phyloP scores from a whole-genome alignment of 64 coral and sea anemone species.

The Porites australiensis region DNA sequence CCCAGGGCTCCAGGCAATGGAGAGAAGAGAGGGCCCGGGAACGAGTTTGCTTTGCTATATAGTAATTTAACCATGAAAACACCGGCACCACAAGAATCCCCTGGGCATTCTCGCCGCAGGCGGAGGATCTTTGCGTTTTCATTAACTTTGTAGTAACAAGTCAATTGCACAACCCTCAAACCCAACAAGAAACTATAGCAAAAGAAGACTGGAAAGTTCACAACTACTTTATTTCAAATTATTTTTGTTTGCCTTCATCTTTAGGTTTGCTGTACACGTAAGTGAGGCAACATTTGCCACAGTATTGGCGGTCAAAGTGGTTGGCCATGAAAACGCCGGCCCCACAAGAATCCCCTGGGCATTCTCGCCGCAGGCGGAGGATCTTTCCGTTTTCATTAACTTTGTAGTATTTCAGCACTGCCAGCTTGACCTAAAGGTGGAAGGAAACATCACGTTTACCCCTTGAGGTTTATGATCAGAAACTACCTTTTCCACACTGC shows the following conservation, averaged over 20 bases:
- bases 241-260: slow-evolving; percentile 80
- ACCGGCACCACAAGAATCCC: slow-evolving; percentile 95
- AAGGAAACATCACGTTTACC: neutral
- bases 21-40: too few relatives aligned
- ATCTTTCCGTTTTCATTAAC: slow-evolving; percentile 99
- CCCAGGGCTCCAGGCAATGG: too few relatives aligned
- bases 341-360: slow-evolving; percentile 92
- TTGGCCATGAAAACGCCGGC: slow-evolving; percentile 99
- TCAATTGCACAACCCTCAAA: too few relatives aligned
- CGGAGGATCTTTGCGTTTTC: slow-evolving; percentile 99
- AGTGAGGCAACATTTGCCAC: slow-evolving; percentile 96
- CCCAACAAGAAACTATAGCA: neutral
- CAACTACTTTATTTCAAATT: slow-evolving; percentile 68
- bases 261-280: slow-evolving; percentile 97
- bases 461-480: neutral
- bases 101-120: slow-evolving; percentile 90
- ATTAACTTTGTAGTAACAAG: slow-evolving; percentile 91
- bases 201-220: slow-evolving; percentile 28
- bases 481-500: too few relatives aligned
- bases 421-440: slow-evolving; percentile 85
- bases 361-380: slow-evolving; percentile 92
- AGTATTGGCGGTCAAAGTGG: slow-evolving; percentile 99
- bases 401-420: slow-evolving; percentile 99
- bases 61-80: slow-evolving; percentile 91
- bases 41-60: too few relatives aligned